Percentiles rank a stretch among this genome's conserved stretches.
phyloP scores from a whole-genome alignment of 1,140 invertebrate species.

The Pemphigus obesinymphae region DNA sequence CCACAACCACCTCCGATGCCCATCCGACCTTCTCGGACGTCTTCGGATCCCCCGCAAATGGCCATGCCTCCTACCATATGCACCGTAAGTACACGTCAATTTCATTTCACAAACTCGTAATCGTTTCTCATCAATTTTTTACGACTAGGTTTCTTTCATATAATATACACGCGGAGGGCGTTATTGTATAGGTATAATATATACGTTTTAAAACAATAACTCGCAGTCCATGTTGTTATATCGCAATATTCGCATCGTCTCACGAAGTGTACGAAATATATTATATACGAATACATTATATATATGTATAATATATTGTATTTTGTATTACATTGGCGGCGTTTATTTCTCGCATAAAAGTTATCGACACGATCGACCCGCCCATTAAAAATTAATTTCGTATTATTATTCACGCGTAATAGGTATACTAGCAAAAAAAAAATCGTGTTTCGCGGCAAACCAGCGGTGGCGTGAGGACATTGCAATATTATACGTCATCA shows the following conservation, averaged over 20 bases:
- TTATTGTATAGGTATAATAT: background rate
- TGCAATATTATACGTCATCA: background rate
- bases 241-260: background rate
- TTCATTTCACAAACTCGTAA: too few relatives aligned
- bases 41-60: slow-evolving; percentile 45
- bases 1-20: slow-evolving; percentile 44
- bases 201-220: slow-evolving; percentile 7
- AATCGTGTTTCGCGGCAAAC: background rate
- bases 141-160: background rate
- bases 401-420: background rate
- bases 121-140: background rate
- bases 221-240: background rate
- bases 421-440: background rate
- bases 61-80: slow-evolving; percentile 52
- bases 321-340: background rate
- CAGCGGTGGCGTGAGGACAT: background rate
- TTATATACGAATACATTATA: background rate
- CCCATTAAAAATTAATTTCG: slow-evolving; percentile 2
- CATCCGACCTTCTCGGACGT: slow-evolving; percentile 42
- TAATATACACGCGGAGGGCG: background rate
- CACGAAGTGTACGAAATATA: background rate
- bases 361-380: background rate
- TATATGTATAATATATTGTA: background rate
- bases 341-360: background rate
- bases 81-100: slow-evolving; percentile 49